Evolutionary conservation across 2,113 vertebrate genomes (phyloP), one percentile per base, ranked within the genome.

Genomic region (Garra rufa): DNA sequence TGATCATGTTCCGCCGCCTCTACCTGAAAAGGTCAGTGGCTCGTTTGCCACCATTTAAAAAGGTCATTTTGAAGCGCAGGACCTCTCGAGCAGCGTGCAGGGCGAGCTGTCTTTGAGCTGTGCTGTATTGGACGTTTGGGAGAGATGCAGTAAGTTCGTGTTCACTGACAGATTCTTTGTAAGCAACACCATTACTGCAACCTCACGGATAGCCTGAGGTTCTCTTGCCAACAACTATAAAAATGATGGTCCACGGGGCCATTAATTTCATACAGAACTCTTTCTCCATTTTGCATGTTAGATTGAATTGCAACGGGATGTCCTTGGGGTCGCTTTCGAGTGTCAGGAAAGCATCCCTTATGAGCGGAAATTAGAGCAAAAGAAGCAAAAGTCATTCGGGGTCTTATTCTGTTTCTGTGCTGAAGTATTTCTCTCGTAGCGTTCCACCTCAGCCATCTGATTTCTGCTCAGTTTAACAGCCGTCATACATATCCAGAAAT

Each of bases 131-230:
- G 48, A 81, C 81, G 69, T 85, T 48, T 76, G 77, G 84, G 76
- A 86, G 28, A 17, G 67, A 63, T 19, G 70, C 81, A 63, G 75
- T 15, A 57, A 83, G 76, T 78, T 83, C 67, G 69, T 85, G 83
- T 85, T 77, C 50, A 52, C 69, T 85, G 70, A 81, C 69, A 82
- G 87, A 81, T 74, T 79, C 71, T 81, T 67, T 86, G 81, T 86
- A 76, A 83, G 85, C 61, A 80, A 55, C 67, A 83, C 81, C 78
- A 85, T 83, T 81, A 83, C 85, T 83, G 80, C 69, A 77, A 77
- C 84, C 65, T 76, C 61, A 70, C 77, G 26, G 61, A 81, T 67
- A 57, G 79, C 85, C 26, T 2, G 24, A 81, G 83, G 84, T 65
- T 63, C 34, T 82, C 50, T 46, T 46, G 87, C 70, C 82, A 71